Evolutionary conservation across 1,140 invertebrate genomes (phyloP), one percentile per base, ranked within the genome.

Genomic region (Ceratina australensis): DNA sequence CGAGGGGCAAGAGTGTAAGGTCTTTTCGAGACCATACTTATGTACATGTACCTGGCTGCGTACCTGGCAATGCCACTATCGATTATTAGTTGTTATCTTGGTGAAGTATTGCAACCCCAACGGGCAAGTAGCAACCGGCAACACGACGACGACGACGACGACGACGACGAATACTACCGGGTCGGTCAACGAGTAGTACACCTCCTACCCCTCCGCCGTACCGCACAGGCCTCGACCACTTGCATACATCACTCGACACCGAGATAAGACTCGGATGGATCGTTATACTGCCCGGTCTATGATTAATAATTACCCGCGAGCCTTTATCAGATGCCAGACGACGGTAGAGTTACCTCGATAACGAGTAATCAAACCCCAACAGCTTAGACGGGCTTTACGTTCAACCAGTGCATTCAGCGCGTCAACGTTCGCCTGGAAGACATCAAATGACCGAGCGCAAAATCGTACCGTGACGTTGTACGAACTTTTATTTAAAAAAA

Each of bases 231-330:
- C 83, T 82, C 84, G 80, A 65, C 84, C 80, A 78, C 84, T 84
- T 86, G 84, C 88, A 90, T 90, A 89, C 86, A 90, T 90, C 89
- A 90, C 89, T 90, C 89, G 88, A 87, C 86, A 88, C 87, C 86
- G 78, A 91, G 90, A 91, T 92, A 92, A 92, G 90, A 90, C 88
- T 90, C 86, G 88, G 87, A 90, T 90, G 90, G 90, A 91, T 91
- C 89, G 90, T 89, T 91, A 91, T 89, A 88, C 88, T 82, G 86
- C 83, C 87, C 87, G 85, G 86, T 89, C 90, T 91, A 91, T 92
- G 90, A 92, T 92, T 91, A 92, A 91, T 92, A 92, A 92, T 92
- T 91, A 91, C 89, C 90, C 88, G 89, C 81, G 78, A 72, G 84
- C 79, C 88, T 87, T 91, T 90, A 91, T 91, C 90, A 90, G 89